phyloP scores from a whole-genome alignment of 2,797 vertebrate genomes.

The Lacerta bilineata region DNA sequence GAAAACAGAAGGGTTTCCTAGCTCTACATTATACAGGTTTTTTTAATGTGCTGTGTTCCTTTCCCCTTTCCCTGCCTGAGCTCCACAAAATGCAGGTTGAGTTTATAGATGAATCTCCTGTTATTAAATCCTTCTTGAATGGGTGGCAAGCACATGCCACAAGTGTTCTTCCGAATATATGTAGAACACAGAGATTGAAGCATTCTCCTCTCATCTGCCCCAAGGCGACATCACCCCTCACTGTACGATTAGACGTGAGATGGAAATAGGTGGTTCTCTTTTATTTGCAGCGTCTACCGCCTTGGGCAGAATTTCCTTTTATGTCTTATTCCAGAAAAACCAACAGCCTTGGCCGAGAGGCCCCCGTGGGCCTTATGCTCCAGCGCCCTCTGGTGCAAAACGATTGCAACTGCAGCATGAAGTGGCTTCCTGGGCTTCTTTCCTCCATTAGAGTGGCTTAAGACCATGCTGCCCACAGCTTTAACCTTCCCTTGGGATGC shows the following conservation, averaged over 20 bases:
- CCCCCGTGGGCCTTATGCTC: neutral
- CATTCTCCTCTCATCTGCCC: neutral
- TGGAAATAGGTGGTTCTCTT: neutral
- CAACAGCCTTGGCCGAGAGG: neutral
- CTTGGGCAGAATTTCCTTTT: neutral
- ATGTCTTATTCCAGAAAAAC: neutral
- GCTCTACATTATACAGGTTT: neutral
- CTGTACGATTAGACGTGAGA: neutral
- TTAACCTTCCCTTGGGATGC: neutral
- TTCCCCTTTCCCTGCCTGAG: neutral
- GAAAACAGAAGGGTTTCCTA: conserved; percentile 17
- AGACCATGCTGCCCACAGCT: too few species aligned
- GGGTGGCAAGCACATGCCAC: neutral
- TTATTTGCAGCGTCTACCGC: neutral
- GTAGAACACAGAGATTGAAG: neutral
- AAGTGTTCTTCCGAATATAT: conserved; percentile 14
- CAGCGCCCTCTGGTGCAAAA: rapidly evolving
- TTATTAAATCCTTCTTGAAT: neutral
- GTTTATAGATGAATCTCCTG: neutral
- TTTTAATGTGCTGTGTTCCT: neutral
- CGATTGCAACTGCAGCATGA: rapidly evolving
- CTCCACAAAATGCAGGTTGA: neutral
- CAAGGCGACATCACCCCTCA: neutral
- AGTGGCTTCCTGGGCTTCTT: neutral
- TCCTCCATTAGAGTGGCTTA: neutral